Evolutionary conservation across 2,797 vertebrate genomes (phyloP).

Genomic region (Diglossa cyanea): DNA sequence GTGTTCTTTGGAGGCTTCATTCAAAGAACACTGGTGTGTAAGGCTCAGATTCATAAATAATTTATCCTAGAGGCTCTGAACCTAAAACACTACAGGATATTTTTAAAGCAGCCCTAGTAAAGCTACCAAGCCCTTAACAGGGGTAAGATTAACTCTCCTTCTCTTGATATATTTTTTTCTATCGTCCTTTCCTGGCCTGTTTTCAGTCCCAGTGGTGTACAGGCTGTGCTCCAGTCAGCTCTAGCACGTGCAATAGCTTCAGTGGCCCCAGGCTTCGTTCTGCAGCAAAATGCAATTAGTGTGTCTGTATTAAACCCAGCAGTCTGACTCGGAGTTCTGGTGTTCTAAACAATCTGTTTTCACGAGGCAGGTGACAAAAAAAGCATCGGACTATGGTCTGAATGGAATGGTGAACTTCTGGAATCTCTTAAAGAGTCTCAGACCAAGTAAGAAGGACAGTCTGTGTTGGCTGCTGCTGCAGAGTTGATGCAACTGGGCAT

Average conservation of each 20-base stretch:
- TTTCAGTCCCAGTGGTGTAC: rapidly evolving
- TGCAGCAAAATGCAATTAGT: not conserved
- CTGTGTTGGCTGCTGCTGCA: rapidly evolving
- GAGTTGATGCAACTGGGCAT: too few relatives aligned
- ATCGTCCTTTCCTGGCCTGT: rapidly evolving
- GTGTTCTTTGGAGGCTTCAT: not conserved
- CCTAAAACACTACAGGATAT: not conserved
- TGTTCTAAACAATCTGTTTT: not conserved
- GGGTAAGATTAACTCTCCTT: rapidly evolving
- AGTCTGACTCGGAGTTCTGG: rapidly evolving
- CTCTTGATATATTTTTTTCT: rapidly evolving
- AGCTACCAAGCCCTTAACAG: rapidly evolving
- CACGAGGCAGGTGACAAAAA: not conserved
- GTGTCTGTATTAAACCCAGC: rapidly evolving
- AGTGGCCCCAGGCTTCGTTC: not conserved
- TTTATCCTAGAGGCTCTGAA: not conserved
- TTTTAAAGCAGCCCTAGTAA: not conserved
- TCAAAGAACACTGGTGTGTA: rapidly evolving
- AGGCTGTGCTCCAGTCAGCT: not conserved
- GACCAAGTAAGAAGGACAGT: rapidly evolving
- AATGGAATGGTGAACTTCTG: not conserved
- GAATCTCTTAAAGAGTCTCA: not conserved
- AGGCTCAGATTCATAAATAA: not conserved
- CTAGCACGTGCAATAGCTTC: rapidly evolving
- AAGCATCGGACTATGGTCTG: rapidly evolving